Percentiles rank a stretch among this genome's conserved stretches.
phyloP scores from a whole-genome alignment of 1,140 invertebrate species.

The Acromyrmex echinatior region DNA sequence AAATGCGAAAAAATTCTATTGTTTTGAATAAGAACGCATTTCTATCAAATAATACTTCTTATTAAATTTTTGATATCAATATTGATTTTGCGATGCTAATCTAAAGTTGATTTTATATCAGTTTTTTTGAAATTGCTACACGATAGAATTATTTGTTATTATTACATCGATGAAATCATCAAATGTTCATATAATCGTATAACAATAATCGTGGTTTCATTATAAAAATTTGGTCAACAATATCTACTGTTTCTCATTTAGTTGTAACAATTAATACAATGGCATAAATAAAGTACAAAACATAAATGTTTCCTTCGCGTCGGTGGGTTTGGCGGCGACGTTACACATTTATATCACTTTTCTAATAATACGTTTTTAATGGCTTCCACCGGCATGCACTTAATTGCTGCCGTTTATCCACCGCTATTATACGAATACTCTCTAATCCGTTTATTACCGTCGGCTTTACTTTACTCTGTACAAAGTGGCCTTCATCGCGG shows the following conservation, averaged over 20 bases:
- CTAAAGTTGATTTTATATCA: neutral
- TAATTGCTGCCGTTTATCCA: slow-evolving; percentile 75
- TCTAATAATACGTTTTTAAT: slow-evolving; percentile 75
- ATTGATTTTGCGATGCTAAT: neutral
- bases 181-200: neutral
- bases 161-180: neutral
- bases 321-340: slow-evolving; percentile 14
- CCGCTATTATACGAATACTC: slow-evolving; percentile 74
- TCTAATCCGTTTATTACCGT: slow-evolving; percentile 75
- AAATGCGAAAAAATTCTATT: neutral
- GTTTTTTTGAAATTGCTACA: neutral
- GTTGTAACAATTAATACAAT: neutral
- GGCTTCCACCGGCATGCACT: slow-evolving; percentile 64
- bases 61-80: neutral
- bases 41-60: neutral
- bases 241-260: neutral
- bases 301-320: slow-evolving; percentile 8
- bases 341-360: slow-evolving; percentile 66
- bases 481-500: slow-evolving; percentile 67
- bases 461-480: slow-evolving; percentile 73
- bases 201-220: neutral
- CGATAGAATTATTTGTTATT: neutral
- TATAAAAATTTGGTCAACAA: neutral
- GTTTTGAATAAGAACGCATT: neutral
- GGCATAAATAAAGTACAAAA: slow-evolving; percentile 17